phyloP scores from a whole-genome alignment of 2,113 vertebrate genomes.

The Crotalus horridus region DNA sequence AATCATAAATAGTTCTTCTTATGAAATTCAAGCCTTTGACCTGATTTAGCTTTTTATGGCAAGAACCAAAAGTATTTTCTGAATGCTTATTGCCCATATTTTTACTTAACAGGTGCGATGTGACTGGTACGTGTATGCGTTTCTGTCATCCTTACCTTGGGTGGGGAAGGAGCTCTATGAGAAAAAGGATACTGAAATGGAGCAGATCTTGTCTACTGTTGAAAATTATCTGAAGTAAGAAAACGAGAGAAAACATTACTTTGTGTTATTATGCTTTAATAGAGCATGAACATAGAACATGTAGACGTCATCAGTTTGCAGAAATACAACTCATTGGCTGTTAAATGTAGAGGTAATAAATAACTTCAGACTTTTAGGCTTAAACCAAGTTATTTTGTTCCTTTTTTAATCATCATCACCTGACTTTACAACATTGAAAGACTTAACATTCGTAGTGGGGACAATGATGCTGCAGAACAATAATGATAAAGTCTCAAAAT shows the following conservation, averaged over 20 bases:
- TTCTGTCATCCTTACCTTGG: slow-evolving; percentile 94
- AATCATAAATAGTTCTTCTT: not conserved
- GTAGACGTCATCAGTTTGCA: not conserved
- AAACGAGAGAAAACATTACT: not conserved
- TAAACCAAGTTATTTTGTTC: not conserved
- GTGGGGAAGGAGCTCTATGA: slow-evolving; percentile 97
- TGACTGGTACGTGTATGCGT: slow-evolving; percentile 95
- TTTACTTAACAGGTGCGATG: slow-evolving; percentile 80
- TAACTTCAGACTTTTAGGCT: not conserved
- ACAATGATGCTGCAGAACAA: not conserved
- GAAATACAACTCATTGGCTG: not conserved
- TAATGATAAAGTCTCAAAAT: not conserved
- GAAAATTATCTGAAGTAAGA: slow-evolving; percentile 94
- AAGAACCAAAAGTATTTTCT: not conserved
- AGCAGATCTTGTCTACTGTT: slow-evolving; percentile 88
- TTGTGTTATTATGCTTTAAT: not conserved
- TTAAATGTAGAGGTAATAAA: not conserved
- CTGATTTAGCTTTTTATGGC: not conserved
- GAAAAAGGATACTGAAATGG: slow-evolving; percentile 98
- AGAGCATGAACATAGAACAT: not conserved
- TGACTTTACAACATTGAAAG: not conserved
- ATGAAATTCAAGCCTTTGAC: not conserved
- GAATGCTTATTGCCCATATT: not conserved
- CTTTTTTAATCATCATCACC: not conserved
- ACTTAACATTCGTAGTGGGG: not conserved